phyloP scores from a whole-genome alignment of 2,113 vertebrate genomes.

The Cebidichthys violaceus region DNA sequence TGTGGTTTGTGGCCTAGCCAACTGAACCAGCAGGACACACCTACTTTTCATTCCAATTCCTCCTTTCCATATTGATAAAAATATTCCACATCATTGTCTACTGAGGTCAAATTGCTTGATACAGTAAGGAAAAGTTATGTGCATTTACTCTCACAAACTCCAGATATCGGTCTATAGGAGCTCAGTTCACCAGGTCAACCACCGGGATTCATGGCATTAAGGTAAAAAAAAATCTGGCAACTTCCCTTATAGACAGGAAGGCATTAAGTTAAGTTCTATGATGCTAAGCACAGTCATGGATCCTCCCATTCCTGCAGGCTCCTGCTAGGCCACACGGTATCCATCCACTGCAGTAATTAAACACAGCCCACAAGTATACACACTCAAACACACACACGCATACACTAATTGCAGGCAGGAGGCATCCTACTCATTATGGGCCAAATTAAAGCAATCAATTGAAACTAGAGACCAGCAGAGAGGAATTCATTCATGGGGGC shows the following conservation, averaged over 20 bases:
- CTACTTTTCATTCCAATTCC: slow-evolving; percentile 7
- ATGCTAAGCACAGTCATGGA: slow-evolving; percentile 55
- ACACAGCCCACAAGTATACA: slow-evolving; percentile 29
- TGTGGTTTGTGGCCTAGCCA: background rate
- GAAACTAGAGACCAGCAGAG: slow-evolving; percentile 69
- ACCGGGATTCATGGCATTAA: slow-evolving; percentile 13
- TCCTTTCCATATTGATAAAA: background rate
- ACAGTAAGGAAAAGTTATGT: background rate
- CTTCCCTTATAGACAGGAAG: slow-evolving; percentile 36
- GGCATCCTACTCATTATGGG: slow-evolving; percentile 69
- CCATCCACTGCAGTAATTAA: slow-evolving; percentile 77
- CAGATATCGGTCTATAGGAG: background rate
- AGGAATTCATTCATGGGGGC: slow-evolving; percentile 60
- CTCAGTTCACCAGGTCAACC: slow-evolving; percentile 50
- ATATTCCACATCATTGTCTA: background rate
- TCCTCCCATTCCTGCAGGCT: slow-evolving; percentile 56
- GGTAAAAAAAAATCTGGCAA: slow-evolving; percentile 22
- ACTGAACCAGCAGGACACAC: slow-evolving; percentile 9
- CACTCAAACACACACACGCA: slow-evolving; percentile 18
- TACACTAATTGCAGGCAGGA: slow-evolving; percentile 72
- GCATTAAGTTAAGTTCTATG: slow-evolving; percentile 40
- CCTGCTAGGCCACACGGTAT: slow-evolving; percentile 68
- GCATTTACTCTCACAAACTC: slow-evolving; percentile 13
- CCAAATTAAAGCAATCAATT: slow-evolving; percentile 79
- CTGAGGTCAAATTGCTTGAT: background rate